phyloP scores from a whole-genome alignment of 2,113 vertebrate genomes.

The Lipophrys pholis region DNA sequence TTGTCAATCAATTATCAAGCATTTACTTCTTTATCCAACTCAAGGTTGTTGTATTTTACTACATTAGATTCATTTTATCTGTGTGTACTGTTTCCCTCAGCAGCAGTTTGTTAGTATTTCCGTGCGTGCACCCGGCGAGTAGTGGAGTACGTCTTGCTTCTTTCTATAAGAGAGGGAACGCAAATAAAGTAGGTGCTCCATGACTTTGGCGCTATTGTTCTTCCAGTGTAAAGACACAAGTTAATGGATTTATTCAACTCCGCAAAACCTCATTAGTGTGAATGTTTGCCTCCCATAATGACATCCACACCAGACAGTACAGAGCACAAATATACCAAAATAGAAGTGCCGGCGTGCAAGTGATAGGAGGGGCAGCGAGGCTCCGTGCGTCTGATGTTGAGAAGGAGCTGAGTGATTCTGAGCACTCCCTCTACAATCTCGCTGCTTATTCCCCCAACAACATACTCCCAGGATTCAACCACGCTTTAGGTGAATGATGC shows the following conservation, averaged over 20 bases:
- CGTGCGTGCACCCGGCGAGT: too few relatives aligned
- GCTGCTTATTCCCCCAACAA: conserved; percentile 57
- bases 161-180: conserved; percentile 10
- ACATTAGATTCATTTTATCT: too few relatives aligned
- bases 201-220: conserved; percentile 27
- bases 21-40: too few relatives aligned
- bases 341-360: conserved; percentile 47
- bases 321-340: conserved; percentile 57
- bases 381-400: conserved; percentile 49
- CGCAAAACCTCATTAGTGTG: conserved; percentile 55
- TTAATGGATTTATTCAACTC: conserved; percentile 48
- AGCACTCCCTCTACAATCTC: conserved; percentile 23
- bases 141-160: not conserved
- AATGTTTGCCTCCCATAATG: conserved; percentile 35
- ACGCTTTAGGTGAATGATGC: conserved; percentile 41
- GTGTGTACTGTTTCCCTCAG: too few relatives aligned
- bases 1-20: too few relatives aligned
- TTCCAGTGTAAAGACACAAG: conserved; percentile 41
- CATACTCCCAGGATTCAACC: conserved; percentile 45
- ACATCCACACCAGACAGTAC: conserved; percentile 43
- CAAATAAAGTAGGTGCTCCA: conserved; percentile 31
- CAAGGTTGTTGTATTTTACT: too few relatives aligned
- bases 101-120: too few relatives aligned
- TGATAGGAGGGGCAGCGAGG: conserved; percentile 30
- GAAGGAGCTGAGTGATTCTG: conserved; percentile 43